Base-by-base conservation (phyloP, 2,113 vertebrate species). In the Sceloporus tristichus region DNA sequence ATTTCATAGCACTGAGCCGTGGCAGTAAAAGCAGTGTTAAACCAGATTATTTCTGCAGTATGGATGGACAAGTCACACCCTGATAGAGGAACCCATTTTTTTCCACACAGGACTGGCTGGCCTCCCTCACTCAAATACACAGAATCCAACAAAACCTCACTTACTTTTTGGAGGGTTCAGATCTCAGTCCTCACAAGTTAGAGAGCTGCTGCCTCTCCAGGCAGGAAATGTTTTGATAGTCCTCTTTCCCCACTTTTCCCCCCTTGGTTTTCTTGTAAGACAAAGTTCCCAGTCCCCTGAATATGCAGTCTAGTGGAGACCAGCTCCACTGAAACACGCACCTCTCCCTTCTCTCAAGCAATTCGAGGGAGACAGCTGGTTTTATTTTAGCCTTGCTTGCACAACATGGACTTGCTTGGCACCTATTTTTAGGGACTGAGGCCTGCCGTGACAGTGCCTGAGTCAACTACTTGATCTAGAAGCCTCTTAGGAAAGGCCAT, bases 381-480 rank as follows among this genome's bases (percentile, higher is more conserved):
- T 98, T 98, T 98, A 98, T 97, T 98, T 98, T 97, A 96, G 96
- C 95, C 84, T 89, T 38, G 94, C 53, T 89, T 93, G 88, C 93
- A 94, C 93, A 94, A 93, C 94, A 91, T 95, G 93, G 95, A 48
- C 48, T 48, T 94, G 94, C 91, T 86, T 92, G 74, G 86, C 56
- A 79, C 88, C 96, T 97, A 97, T 97, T 98, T 98, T 98, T 97
- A 97, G 96, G 94, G 92, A 83, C 95, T 97, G 97, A 98, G 95
- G 92, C 94, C 95, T 96, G 92, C 80, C 78, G 92, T 95, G 94
- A 95, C 94, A 94, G 94, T 91, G 91, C 76, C 85, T 94, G 92
- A 95, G 91, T 95, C 95, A 95, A 90, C 85, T 91, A 93, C 95
- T 95, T 93, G 91, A 94, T 95, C 97, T 95, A 91, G 95, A 97